Evolutionary conservation across 2,113 vertebrate genomes (phyloP).

Genomic region (Egretta garzetta): DNA sequence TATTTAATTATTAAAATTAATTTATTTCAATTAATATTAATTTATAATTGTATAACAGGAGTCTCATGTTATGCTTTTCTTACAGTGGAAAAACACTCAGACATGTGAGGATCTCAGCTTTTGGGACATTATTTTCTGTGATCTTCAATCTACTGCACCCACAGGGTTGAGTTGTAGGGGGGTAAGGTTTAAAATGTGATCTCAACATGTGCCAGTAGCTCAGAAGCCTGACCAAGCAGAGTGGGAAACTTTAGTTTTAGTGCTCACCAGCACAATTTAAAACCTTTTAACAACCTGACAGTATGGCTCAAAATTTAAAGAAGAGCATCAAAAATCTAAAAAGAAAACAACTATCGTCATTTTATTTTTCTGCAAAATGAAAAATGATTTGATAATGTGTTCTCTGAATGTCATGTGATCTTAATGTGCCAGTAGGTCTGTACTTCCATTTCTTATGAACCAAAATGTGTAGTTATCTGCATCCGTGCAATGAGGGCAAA

Average conservation of each 20-base stretch:
- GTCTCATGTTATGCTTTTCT: not conserved
- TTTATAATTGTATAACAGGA: not conserved
- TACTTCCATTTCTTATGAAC: not conserved
- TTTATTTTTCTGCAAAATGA: not conserved
- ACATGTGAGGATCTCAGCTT: not conserved
- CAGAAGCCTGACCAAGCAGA: not conserved
- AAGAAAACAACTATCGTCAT: not conserved
- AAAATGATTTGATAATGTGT: not conserved
- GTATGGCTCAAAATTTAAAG: not conserved
- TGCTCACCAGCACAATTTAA: not conserved
- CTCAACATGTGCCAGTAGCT: not conserved
- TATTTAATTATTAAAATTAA: not conserved
- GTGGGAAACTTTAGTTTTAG: not conserved
- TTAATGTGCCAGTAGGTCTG: not conserved
- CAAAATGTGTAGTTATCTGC: not conserved
- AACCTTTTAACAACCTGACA: not conserved
- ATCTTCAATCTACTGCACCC: not conserved
- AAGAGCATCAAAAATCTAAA: not conserved
- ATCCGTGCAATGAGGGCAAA: not conserved
- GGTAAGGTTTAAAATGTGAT: not conserved
- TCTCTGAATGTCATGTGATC: not conserved
- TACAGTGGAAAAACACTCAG: not conserved
- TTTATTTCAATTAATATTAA: not conserved
- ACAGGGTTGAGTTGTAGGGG: not conserved
- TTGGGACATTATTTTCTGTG: not conserved